These are phyloP conservation scores for Neelides folsomi DNA, from an alignment of 2,888 invertebrate genomes.

Conservation along the genomic window DNA sequence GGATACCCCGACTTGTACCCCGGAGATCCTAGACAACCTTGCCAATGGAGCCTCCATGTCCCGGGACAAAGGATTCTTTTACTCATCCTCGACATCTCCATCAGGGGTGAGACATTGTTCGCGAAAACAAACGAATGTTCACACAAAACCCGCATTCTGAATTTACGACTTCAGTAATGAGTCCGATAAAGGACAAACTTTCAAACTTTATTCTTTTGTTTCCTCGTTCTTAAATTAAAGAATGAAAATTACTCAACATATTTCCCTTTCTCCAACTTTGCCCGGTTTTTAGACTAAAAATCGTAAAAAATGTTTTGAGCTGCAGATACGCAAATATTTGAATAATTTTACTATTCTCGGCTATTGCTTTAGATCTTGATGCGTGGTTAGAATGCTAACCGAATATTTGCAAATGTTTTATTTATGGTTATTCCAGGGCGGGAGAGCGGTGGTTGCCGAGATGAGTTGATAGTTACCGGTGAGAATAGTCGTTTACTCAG, in stretches of 20 bases:
- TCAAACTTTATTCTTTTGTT: too few relatives aligned
- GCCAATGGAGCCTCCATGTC: slow-evolving; percentile 31
- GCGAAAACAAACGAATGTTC: not conserved
- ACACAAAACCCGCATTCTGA: not conserved
- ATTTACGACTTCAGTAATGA: too few relatives aligned
- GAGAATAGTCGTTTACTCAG: slow-evolving; percentile 25
- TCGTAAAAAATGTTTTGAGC: not conserved
- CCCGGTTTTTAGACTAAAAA: not conserved
- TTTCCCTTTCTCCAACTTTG: not conserved
- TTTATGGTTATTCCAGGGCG: too few relatives aligned
- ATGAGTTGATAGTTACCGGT: slow-evolving; percentile 28
- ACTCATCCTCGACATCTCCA: slow-evolving; percentile 30
- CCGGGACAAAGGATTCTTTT: slow-evolving; percentile 29
- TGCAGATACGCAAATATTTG: not conserved
- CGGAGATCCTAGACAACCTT: slow-evolving; percentile 20
- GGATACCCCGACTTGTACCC: slow-evolving; percentile 31
- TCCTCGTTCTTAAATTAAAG: too few relatives aligned
- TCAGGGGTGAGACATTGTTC: slow-evolving; percentile 19
- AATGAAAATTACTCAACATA: not conserved
- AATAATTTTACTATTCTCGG: not conserved
- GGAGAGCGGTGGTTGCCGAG: slow-evolving; percentile 26
- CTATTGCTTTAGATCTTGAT: not conserved
- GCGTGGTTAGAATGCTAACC: not conserved
- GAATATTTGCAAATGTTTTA: not conserved
- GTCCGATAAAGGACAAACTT: too few relatives aligned